Percentiles rank a stretch among this genome's conserved stretches.
phyloP scores from a whole-genome alignment of 2,113 vertebrate species.

The Chaenocephalus aceratus region DNA sequence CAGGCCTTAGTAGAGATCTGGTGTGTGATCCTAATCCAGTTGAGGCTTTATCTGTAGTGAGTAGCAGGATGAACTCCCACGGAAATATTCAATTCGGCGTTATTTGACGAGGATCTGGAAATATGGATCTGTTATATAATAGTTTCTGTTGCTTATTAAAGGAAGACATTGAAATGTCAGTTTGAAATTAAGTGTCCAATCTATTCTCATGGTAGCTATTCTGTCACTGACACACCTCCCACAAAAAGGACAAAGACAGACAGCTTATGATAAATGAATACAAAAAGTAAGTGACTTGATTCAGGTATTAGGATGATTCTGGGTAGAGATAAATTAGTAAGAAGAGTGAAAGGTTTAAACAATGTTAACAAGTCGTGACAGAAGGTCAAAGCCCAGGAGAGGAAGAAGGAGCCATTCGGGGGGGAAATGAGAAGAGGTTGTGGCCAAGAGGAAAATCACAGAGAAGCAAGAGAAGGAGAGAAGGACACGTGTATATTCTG shows the following conservation, averaged over 20 bases:
- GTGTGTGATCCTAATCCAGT: constrained; percentile 68
- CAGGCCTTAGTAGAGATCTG: too few relatives aligned
- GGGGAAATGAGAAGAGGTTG: constrained; percentile 65
- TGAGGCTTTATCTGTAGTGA: constrained; percentile 50
- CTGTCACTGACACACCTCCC: neutral
- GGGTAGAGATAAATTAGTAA: neutral
- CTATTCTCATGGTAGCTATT: neutral
- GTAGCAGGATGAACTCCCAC: constrained; percentile 34
- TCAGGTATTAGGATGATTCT: neutral
- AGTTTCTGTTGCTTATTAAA: neutral
- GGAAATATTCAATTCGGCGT: neutral
- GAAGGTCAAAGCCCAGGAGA: constrained; percentile 54
- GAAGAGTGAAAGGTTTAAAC: constrained; percentile 11
- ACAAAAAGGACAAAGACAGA: neutral
- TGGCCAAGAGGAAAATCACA: constrained; percentile 49
- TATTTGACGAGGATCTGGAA: constrained; percentile 1
- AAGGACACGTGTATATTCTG: constrained; percentile 50
- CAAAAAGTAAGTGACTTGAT: neutral
- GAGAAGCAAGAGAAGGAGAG: too few relatives aligned
- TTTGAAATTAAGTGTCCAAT: too few relatives aligned
- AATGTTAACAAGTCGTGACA: constrained; percentile 30
- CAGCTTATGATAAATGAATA: neutral
- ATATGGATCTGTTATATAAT: neutral
- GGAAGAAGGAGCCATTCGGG: constrained; percentile 52
- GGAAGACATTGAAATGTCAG: too few relatives aligned